Percentiles rank a stretch among this genome's conserved stretches.
phyloP scores from a whole-genome alignment of 2,113 vertebrate species.

The Clupea harengus region DNA sequence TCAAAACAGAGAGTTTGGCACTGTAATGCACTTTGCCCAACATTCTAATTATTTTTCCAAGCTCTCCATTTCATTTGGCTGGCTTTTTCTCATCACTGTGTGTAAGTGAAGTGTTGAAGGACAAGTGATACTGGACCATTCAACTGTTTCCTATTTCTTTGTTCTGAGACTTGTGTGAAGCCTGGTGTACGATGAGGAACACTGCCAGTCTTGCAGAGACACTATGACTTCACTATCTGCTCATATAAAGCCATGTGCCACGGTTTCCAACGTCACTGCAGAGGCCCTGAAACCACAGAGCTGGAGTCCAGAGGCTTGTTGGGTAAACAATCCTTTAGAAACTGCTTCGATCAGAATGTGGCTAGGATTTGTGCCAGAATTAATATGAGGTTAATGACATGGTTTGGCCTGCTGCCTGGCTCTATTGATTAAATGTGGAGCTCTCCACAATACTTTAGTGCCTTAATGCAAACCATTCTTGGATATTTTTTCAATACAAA shows the following conservation, averaged over 20 bases:
- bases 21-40: too few species aligned
- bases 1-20: neutral
- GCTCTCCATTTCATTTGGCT: too few species aligned
- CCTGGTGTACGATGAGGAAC: neutral
- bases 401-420: conserved; percentile 62
- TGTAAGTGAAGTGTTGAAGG: neutral
- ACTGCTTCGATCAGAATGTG: conserved; percentile 65
- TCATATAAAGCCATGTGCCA: conserved; percentile 53
- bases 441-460: conserved; percentile 58
- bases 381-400: conserved; percentile 70
- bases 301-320: conserved; percentile 57
- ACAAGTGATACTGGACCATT: neutral
- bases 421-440: conserved; percentile 65
- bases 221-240: conserved; percentile 58
- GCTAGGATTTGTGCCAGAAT: conserved; percentile 63
- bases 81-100: neutral
- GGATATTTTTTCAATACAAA: neutral
- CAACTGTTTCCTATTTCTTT: neutral
- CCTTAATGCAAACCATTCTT: conserved; percentile 67
- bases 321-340: conserved; percentile 71
- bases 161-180: neutral
- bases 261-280: conserved; percentile 63
- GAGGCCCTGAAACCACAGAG: conserved; percentile 60
- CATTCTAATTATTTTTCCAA: too few species aligned
- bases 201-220: conserved; percentile 28